These are phyloP conservation scores for Trypoxylon attenuatum DNA, from an alignment of 2,888 invertebrate species.

Conservation along the genomic window DNA sequence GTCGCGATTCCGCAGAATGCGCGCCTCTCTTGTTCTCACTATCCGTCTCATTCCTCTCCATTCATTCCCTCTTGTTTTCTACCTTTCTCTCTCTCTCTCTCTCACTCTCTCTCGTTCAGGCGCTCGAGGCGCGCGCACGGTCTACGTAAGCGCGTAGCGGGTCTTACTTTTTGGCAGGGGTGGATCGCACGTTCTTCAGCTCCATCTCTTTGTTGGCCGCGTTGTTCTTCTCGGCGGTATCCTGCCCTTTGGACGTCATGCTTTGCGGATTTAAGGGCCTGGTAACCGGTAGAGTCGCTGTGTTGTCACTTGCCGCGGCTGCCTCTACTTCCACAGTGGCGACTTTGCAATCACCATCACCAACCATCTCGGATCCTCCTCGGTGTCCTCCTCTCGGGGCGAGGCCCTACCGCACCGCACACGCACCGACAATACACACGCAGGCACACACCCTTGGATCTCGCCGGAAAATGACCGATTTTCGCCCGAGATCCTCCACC, in stretches of 20 bases:
- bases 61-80: too few species aligned
- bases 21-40: too few species aligned
- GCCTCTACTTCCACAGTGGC: constrained; percentile 92
- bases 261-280: constrained; percentile 80
- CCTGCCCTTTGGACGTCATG: constrained; percentile 81
- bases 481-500: constrained; percentile 4
- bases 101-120: too few species aligned
- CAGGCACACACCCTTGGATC: constrained; percentile 30
- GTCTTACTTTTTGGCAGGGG: constrained; percentile 88
- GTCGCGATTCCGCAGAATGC: too few species aligned
- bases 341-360: constrained; percentile 89
- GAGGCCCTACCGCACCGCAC: background rate
- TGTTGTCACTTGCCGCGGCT: constrained; percentile 83
- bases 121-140: too few species aligned
- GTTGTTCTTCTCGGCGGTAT: constrained; percentile 87
- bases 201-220: constrained; percentile 92
- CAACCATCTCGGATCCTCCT: constrained; percentile 76
- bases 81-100: too few species aligned
- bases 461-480: constrained; percentile 6
- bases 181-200: constrained; percentile 88
- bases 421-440: too few species aligned
- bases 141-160: constrained; percentile 2
- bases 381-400: constrained; percentile 16
- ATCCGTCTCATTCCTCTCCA: too few species aligned
- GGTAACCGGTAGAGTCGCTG: constrained; percentile 91